Evolutionary conservation across 2,797 vertebrate species (phyloP), one percentile per base, ranked within the genome.

Genomic region (Premnoplex brunnescens): DNA sequence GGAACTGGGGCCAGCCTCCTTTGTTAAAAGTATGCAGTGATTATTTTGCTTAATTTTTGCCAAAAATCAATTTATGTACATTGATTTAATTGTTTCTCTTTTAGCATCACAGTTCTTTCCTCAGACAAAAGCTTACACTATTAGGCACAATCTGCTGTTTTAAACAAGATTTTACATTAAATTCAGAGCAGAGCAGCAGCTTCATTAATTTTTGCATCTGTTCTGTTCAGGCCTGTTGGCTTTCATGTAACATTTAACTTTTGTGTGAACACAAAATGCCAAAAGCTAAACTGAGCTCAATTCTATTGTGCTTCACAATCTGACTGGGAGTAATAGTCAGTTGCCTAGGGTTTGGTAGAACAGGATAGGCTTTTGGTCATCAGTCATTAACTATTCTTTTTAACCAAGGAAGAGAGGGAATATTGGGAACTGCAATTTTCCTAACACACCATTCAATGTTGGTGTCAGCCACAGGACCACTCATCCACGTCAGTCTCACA

Each of bases 181-280:
- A 89, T 74, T 91, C 87, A 94, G 67, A 92, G 55, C 63, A 94
- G 59, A 91, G 43, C 75, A 94, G 79, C 71, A 73, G 72, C 81
- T 95, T 82, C 59, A 79, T 95, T 92, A 79, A 59, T 91, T 95
- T 94, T 91, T 89, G 91, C 91, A 94, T 95, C 94, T 95, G 84
- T 74, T 94, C 84, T 73, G 59, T 82, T 93, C 66, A 87, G 63
- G 67, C 63, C 85, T 72, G 39, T 37, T 82, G 71, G 78, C 59
- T 89, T 92, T 76, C 89, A 76, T 19, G 20, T 94, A 95, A 92
- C 77, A 73, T 95, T 86, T 91, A 78, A 93, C 66, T 91, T 93
- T 17, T 37, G 7, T 37, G 44, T 81, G 87, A 93, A 91, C 59
- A 48, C 63, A 92, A 94, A 92, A 85, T 63, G 86, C 67, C 64